These are phyloP conservation scores for Aeoliscus strigatus DNA, from an alignment of 2,797 vertebrate species.

Conservation along the genomic window DNA sequence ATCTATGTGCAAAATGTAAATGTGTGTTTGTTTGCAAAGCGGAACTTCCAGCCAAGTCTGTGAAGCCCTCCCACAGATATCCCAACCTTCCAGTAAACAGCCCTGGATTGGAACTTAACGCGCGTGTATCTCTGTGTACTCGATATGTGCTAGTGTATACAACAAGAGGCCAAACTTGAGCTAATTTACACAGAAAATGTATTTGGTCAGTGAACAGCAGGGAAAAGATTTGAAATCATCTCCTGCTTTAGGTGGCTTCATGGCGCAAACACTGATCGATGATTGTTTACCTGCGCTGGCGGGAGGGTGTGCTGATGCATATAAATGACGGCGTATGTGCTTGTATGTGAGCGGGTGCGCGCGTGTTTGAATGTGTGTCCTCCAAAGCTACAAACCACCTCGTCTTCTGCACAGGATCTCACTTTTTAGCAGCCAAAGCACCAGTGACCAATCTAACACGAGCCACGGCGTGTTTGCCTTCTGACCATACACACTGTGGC, in stretches of 20 bases:
- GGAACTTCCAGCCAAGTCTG: conserved; percentile 8
- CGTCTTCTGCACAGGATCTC: conserved; percentile 48
- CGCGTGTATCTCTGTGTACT: conserved; percentile 23
- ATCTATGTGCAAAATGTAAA: conserved; percentile 21
- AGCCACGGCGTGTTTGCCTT: too few relatives aligned
- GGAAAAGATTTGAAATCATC: conserved; percentile 27
- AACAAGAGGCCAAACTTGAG: conserved; percentile 6
- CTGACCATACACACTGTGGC: too few relatives aligned
- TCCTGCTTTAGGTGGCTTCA: conserved; percentile 43
- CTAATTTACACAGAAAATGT: conserved; percentile 21
- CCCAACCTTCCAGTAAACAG: conserved; percentile 1
- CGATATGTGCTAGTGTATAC: conserved; percentile 14
- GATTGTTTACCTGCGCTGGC: conserved; percentile 57
- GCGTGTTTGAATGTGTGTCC: conserved; percentile 1
- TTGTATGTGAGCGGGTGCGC: conserved; percentile 5
- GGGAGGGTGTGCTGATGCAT: conserved; percentile 45
- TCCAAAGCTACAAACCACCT: conserved; percentile 34
- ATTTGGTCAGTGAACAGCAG: conserved; percentile 42
- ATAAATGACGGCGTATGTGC: conserved; percentile 31
- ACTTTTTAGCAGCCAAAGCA: conserved; percentile 50
- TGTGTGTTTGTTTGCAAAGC: conserved; percentile 36
- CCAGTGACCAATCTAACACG: conserved; percentile 61
- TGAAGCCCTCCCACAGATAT: conserved; percentile 9
- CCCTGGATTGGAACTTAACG: conserved; percentile 13
- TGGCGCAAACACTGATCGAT: conserved; percentile 42